Evolutionary conservation across 2,113 vertebrate genomes (phyloP).

Genomic region (Pycnonotus jocosus): DNA sequence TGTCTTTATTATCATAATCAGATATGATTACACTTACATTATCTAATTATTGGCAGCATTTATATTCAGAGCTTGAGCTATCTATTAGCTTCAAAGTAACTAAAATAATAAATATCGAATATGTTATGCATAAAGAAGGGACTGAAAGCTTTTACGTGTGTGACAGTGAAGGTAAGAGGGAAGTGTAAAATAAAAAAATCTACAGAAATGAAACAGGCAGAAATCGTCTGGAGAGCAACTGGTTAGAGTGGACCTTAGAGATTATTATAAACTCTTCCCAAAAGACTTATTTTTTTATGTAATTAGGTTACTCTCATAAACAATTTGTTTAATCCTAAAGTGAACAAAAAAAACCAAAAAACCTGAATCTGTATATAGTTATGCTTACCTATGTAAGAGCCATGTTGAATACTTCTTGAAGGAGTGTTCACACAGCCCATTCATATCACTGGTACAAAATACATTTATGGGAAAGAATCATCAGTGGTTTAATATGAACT

Average conservation of each 20-base stretch:
- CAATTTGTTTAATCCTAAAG: background rate
- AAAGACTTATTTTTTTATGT: background rate
- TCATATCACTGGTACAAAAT: rapidly evolving
- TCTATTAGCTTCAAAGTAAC: background rate
- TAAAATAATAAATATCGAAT: background rate
- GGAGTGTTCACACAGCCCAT: background rate
- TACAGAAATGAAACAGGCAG: background rate
- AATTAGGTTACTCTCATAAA: background rate
- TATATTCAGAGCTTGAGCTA: background rate
- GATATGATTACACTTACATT: background rate
- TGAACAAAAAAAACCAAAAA: background rate
- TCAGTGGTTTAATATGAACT: background rate
- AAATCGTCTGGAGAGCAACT: background rate
- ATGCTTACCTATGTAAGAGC: background rate
- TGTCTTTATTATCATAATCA: background rate
- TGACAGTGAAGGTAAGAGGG: background rate
- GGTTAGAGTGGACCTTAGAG: background rate
- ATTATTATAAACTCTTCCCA: background rate
- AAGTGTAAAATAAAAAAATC: no score
- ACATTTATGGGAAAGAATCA: background rate
- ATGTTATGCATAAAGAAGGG: background rate
- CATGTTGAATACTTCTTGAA: background rate
- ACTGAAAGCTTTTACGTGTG: background rate
- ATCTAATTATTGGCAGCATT: background rate
- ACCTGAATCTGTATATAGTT: background rate